Evolutionary conservation across 1,140 invertebrate genomes (phyloP).

Genomic region (Drosophila paulistorum): DNA sequence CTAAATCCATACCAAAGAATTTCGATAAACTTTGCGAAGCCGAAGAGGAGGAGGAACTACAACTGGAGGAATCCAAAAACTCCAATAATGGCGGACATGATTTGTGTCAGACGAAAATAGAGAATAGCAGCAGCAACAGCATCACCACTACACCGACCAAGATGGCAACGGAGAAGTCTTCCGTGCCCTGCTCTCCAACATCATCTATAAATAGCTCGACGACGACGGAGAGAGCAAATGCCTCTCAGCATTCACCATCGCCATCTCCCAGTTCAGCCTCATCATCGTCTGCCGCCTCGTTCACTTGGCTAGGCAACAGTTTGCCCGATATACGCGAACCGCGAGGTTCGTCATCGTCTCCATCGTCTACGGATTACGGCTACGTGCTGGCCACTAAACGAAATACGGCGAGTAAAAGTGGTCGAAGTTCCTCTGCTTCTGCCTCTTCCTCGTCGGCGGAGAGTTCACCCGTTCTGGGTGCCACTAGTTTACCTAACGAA

Average conservation of each 20-base stretch:
- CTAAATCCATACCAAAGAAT: conserved; percentile 83
- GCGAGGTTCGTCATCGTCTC: conserved; percentile 55
- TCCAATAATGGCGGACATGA: conserved; percentile 51
- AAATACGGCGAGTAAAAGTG: conserved; percentile 15
- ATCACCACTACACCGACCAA: conserved; percentile 1
- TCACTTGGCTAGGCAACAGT: conserved; percentile 81
- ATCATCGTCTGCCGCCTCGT: conserved; percentile 83
- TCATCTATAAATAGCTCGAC: conserved; percentile 62
- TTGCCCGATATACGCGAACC: conserved; percentile 79
- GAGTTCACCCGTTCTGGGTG: conserved; percentile 19
- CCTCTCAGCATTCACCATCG: conserved; percentile 55
- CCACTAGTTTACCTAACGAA: conserved; percentile 63
- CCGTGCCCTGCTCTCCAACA: conserved; percentile 49
- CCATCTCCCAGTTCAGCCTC: conserved; percentile 56
- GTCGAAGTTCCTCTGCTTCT: conserved; percentile 21
- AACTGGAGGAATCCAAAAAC: conserved; percentile 52
- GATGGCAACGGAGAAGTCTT: conserved; percentile 17
- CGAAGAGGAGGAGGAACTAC: conserved; percentile 62
- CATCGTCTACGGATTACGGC: conserved; percentile 42
- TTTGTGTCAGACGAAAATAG: conserved; percentile 80
- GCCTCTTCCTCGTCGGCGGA: conserved; percentile 25
- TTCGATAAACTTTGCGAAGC: conserved; percentile 82
- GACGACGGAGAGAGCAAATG: conserved; percentile 58
- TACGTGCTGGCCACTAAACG: conserved; percentile 56
- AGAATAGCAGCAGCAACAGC: conserved; percentile 19